A percentile compares a stretch with the other conserved stretches of the same genome.
phyloP scores from a whole-genome alignment of 2,797 vertebrate species.

The Gallirallus australis region DNA sequence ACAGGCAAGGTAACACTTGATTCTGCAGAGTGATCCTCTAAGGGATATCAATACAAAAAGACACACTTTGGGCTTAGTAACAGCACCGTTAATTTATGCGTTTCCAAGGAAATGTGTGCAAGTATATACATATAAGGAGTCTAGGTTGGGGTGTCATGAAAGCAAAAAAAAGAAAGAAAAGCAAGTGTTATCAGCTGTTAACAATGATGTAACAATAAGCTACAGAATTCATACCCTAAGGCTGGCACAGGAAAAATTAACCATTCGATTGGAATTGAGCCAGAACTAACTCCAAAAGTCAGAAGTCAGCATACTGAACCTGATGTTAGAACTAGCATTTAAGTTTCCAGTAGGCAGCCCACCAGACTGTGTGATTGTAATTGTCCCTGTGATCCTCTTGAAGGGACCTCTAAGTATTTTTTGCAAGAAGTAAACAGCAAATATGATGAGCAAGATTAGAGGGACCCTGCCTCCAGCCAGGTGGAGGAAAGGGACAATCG shows the following conservation, averaged over 20 bases:
- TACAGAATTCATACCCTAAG: background rate
- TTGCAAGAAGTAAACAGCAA: no score
- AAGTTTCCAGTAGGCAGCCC: background rate
- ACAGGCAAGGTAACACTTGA: background rate
- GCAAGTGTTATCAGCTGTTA: background rate
- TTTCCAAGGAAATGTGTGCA: background rate
- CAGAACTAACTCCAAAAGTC: background rate
- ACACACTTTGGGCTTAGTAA: background rate
- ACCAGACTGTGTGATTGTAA: no score
- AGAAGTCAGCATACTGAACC: background rate
- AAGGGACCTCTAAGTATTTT: no score
- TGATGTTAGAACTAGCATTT: background rate
- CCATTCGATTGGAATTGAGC: background rate
- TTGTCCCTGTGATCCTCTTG: no score
- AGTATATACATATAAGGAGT: background rate
- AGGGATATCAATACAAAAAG: background rate
- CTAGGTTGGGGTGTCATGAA: background rate
- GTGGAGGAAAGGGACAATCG: no score
- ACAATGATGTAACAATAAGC: background rate
- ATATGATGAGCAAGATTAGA: no score
- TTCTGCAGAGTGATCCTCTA: background rate
- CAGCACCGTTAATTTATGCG: background rate
- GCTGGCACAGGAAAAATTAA: background rate
- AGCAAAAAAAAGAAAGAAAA: background rate
- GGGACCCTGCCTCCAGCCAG: no score